A percentile compares a stretch with the other conserved stretches of the same genome.
Conservation (phyloP, 1,140 invertebrate species). For the Drosophila nebulosa region DNA sequence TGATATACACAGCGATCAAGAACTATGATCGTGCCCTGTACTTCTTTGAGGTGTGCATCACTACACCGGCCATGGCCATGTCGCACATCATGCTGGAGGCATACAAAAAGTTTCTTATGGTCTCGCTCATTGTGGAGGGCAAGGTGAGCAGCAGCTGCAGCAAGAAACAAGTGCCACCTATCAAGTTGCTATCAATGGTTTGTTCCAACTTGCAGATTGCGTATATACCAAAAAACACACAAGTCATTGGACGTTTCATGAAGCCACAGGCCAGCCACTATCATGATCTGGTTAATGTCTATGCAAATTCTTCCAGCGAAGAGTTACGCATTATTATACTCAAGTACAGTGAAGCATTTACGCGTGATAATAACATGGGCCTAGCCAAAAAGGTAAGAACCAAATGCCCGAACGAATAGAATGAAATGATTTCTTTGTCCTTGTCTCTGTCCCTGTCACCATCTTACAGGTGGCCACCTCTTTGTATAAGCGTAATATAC, state of each 20-base stretch:
- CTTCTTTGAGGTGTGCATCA: constrained; percentile 97
- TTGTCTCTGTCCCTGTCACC: too few species aligned
- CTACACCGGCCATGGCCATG: constrained; percentile 94
- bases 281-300: constrained; percentile 92
- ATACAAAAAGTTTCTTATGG: constrained; percentile 97
- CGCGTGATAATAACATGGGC: constrained; percentile 92
- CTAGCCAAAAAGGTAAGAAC: constrained; percentile 87
- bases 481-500: constrained; percentile 98
- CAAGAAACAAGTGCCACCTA: neutral
- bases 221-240: constrained; percentile 93
- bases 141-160: constrained; percentile 84
- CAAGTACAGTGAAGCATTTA: constrained; percentile 91
- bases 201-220: constrained; percentile 82
- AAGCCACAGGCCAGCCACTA: constrained; percentile 96
- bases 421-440: neutral
- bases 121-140: constrained; percentile 94
- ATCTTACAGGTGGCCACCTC: constrained; percentile 90
- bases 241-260: constrained; percentile 93
- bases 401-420: neutral
- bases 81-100: constrained; percentile 98
- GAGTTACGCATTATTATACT: constrained; percentile 87
- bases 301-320: constrained; percentile 87
- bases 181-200: neutral
- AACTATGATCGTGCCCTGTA: constrained; percentile 96
- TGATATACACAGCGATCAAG: constrained; percentile 96